These are phyloP conservation scores for Oxyruncus cristatus DNA, from an alignment of 2,113 vertebrate genomes.

Conservation along the genomic window DNA sequence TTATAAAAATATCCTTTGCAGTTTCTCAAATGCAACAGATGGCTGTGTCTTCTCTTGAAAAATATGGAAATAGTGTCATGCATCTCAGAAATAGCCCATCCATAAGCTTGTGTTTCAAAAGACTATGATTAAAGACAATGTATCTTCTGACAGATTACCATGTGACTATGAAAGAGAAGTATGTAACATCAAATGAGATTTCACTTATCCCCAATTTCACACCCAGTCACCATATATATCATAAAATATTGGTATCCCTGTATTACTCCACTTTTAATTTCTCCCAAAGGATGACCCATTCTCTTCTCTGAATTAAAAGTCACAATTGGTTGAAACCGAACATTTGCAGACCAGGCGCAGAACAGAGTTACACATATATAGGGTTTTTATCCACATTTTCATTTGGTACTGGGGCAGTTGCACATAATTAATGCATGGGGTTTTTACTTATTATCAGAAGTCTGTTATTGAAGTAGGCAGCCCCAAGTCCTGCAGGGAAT, in stretches of 20 bases:
- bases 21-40: not conserved
- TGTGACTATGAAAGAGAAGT: not conserved
- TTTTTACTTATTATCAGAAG: not conserved
- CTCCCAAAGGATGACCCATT: not conserved
- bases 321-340: not conserved
- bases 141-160: not conserved
- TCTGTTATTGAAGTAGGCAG: not conserved
- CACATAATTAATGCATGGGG: not conserved
- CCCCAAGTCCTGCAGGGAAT: not conserved
- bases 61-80: conserved; percentile 1
- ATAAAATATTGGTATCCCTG: not conserved
- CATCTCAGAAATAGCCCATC: not conserved
- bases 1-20: not conserved
- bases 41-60: not conserved
- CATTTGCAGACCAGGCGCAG: not conserved
- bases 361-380: not conserved
- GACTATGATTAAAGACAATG: not conserved
- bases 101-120: not conserved
- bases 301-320: not conserved
- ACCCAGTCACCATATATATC: not conserved
- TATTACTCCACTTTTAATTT: not conserved
- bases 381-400: not conserved
- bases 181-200: not conserved
- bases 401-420: not conserved
- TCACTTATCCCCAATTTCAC: not conserved